Percentiles rank a stretch among this genome's conserved stretches.
phyloP scores from a whole-genome alignment of 1,140 invertebrate genomes.

The Zophobas atratus region DNA sequence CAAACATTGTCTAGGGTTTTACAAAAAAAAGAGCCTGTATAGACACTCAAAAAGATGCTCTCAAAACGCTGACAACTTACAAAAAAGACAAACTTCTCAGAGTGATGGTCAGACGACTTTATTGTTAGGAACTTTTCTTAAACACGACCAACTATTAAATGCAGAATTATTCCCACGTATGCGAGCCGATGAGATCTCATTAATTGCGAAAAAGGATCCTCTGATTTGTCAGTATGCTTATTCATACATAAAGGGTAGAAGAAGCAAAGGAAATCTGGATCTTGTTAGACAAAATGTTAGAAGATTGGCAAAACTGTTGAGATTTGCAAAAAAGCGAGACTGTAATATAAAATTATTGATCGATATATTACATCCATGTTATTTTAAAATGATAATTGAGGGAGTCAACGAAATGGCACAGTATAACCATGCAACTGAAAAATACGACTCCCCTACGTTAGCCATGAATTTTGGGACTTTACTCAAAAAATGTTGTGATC shows the following conservation, averaged over 20 bases:
- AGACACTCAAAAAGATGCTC: slow-evolving; percentile 5
- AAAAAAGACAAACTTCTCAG: slow-evolving; percentile 23
- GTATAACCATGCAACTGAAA: slow-evolving; percentile 21
- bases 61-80: not conserved
- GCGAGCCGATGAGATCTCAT: slow-evolving; percentile 19
- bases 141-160: slow-evolving; percentile 39
- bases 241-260: slow-evolving; percentile 36
- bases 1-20: slow-evolving; percentile 22
- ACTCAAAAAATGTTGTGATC: slow-evolving; percentile 45
- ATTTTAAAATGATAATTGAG: slow-evolving; percentile 27
- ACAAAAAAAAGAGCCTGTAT: slow-evolving; percentile 3
- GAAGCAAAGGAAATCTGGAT: slow-evolving; percentile 40
- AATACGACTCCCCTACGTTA: slow-evolving; percentile 32
- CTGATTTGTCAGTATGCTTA: slow-evolving; percentile 45
- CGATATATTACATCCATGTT: not conserved
- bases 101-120: slow-evolving; percentile 31
- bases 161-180: slow-evolving; percentile 40
- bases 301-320: slow-evolving; percentile 23
- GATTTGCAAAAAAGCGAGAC: slow-evolving; percentile 1
- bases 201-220: slow-evolving; percentile 35
- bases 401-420: slow-evolving; percentile 31
- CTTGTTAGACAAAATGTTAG: slow-evolving; percentile 41
- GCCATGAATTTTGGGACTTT: slow-evolving; percentile 41
- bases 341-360: slow-evolving; percentile 14
- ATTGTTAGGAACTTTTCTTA: slow-evolving; percentile 3